Evolutionary conservation across 2,888 invertebrate species (phyloP).

Genomic region (Pollenia labialis): DNA sequence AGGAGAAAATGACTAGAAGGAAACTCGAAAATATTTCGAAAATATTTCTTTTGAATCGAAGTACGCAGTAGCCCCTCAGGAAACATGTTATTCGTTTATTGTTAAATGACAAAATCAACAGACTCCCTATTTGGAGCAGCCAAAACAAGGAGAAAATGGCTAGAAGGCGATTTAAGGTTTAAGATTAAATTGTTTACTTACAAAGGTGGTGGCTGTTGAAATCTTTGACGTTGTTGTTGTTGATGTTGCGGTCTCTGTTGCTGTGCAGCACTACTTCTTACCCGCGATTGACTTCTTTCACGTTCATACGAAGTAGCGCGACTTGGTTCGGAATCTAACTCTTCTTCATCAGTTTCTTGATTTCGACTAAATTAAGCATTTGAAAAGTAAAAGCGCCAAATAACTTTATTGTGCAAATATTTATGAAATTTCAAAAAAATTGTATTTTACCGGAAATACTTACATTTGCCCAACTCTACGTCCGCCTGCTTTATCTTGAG

Average conservation of each 20-base stretch:
- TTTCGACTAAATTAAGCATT: constrained; percentile 75
- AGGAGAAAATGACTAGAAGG: too few species aligned
- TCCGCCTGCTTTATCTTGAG: constrained; percentile 53
- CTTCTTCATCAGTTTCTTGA: constrained; percentile 77
- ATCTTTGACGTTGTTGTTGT: constrained; percentile 52
- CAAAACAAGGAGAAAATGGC: neutral
- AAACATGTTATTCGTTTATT: too few species aligned
- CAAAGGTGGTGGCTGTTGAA: constrained; percentile 64
- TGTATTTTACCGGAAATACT: constrained; percentile 67
- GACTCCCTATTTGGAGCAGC: neutral
- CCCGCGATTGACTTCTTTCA: constrained; percentile 77
- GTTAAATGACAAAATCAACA: too few species aligned
- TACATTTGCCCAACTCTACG: constrained; percentile 79
- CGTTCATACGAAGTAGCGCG: constrained; percentile 80
- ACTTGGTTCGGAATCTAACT: constrained; percentile 80
- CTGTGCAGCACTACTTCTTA: constrained; percentile 41
- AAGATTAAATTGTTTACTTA: constrained; percentile 39
- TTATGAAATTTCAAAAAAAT: too few species aligned
- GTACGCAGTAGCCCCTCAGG: too few species aligned
- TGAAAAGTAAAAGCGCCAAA: neutral
- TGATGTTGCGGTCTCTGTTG: constrained; percentile 48
- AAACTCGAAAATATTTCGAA: too few species aligned
- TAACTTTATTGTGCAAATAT: neutral
- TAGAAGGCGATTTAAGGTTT: neutral
- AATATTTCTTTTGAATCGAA: too few species aligned